These are phyloP conservation scores for Zosterops borbonicus DNA, from an alignment of 2,113 vertebrate species.

Conservation along the genomic window DNA sequence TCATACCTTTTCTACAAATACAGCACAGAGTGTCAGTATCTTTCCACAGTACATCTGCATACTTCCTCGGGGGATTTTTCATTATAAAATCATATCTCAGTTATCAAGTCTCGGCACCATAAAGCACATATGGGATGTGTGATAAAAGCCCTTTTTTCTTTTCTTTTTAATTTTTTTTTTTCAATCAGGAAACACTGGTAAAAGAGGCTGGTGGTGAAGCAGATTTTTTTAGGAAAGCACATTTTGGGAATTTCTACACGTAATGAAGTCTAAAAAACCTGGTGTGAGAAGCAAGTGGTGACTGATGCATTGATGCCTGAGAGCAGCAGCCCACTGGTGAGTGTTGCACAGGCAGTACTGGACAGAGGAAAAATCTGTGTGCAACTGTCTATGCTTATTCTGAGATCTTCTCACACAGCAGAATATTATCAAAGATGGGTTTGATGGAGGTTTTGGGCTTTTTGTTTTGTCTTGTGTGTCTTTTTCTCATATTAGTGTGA, in stretches of 20 bases:
- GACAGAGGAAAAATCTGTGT: background rate
- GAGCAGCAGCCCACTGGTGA: background rate
- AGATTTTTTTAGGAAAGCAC: background rate
- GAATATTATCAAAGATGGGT: background rate
- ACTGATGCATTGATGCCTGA: background rate
- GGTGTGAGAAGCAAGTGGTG: background rate
- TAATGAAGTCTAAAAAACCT: background rate
- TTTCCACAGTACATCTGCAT: conserved; percentile 10
- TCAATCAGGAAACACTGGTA: background rate
- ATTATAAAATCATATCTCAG: conserved; percentile 30
- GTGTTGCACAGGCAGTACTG: background rate
- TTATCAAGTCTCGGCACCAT: conserved; percentile 25
- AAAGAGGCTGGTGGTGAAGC: background rate
- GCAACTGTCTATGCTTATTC: background rate
- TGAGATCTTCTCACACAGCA: background rate
- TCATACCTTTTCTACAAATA: conserved; percentile 1
- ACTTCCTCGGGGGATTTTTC: conserved; percentile 7
- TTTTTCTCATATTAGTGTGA: background rate
- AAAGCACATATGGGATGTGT: conserved; percentile 13
- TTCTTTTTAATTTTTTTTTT: background rate
- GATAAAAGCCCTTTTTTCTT: background rate
- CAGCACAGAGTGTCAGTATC: background rate
- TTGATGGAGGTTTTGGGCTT: background rate
- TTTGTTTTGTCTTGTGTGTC: background rate
- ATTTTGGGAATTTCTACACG: background rate